phyloP scores from a whole-genome alignment of 1,140 invertebrate genomes.

The Trypoxylus dichotomus region DNA sequence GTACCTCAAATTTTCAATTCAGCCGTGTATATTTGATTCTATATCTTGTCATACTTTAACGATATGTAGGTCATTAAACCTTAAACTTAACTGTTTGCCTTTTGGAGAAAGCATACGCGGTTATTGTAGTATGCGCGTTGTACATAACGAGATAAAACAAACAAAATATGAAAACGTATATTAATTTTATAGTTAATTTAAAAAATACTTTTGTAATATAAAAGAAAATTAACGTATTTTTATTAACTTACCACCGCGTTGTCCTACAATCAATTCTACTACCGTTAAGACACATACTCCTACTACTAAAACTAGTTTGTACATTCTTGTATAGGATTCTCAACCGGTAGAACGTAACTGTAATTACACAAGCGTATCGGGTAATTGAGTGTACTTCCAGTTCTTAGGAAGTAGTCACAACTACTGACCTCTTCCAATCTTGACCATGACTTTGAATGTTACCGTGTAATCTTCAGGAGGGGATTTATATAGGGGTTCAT shows the following conservation, averaged over 20 bases:
- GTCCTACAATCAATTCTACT: neutral
- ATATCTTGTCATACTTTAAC: neutral
- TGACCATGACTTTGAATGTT: conserved; percentile 37
- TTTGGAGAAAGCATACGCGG: neutral
- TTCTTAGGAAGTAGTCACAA: conserved; percentile 27
- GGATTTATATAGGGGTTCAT: neutral
- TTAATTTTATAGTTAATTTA: neutral
- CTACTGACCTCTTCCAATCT: conserved; percentile 40
- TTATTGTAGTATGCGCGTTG: neutral
- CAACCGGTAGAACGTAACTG: neutral
- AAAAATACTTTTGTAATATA: no score
- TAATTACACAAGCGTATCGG: neutral
- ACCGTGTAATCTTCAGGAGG: neutral
- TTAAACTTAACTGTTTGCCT: conserved; percentile 7
- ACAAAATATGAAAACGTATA: neutral
- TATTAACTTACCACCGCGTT: neutral
- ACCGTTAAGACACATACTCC: neutral
- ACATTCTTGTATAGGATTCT: conserved; percentile 16
- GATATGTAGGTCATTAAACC: conserved; percentile 12
- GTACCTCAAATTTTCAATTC: neutral
- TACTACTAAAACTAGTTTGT: conserved; percentile 3
- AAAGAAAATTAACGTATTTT: no score
- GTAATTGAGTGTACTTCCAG: neutral
- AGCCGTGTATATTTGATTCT: no score
- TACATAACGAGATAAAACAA: neutral